A percentile compares a stretch with the other conserved stretches of the same genome.
Evolutionary conservation across 2,113 vertebrate genomes (phyloP).

Genomic region (Garra rufa): DNA sequence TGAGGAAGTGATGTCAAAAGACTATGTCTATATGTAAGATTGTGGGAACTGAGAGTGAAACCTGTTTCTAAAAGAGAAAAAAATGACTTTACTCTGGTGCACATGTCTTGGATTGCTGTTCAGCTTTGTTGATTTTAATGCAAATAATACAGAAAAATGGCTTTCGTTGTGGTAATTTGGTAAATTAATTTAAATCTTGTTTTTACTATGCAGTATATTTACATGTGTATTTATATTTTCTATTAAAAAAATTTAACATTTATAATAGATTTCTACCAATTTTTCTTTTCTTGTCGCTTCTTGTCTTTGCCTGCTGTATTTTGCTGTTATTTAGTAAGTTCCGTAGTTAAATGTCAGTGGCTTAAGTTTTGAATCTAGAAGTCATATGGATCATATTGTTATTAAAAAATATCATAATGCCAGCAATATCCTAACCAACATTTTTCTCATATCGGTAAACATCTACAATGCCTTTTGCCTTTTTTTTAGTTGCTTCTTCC

Average conservation of each 20-base stretch:
- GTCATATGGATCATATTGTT: not conserved
- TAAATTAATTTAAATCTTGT: not conserved
- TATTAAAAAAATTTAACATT: not conserved
- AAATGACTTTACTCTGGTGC: not conserved
- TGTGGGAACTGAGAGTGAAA: not conserved
- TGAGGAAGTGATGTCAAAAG: conserved; percentile 1
- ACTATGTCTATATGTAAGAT: not conserved
- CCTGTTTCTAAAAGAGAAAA: not conserved
- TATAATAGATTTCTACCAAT: not conserved
- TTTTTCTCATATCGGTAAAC: not conserved
- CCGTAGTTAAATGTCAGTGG: not conserved
- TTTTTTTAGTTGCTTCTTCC: not conserved
- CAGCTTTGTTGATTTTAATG: not conserved
- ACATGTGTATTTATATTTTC: not conserved
- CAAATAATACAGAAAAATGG: not conserved
- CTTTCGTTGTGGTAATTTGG: too few relatives aligned
- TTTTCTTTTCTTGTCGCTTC: not conserved
- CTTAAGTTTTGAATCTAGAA: not conserved
- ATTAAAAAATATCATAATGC: not conserved
- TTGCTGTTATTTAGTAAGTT: not conserved
- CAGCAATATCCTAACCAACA: not conserved
- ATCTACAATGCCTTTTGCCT: not conserved
- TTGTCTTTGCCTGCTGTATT: not conserved
- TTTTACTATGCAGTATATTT: not conserved
- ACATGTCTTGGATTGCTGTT: not conserved